These are phyloP conservation scores for Stegodyphus mimosarum DNA, from an alignment of 1,140 invertebrate species.

Conservation along the genomic window DNA sequence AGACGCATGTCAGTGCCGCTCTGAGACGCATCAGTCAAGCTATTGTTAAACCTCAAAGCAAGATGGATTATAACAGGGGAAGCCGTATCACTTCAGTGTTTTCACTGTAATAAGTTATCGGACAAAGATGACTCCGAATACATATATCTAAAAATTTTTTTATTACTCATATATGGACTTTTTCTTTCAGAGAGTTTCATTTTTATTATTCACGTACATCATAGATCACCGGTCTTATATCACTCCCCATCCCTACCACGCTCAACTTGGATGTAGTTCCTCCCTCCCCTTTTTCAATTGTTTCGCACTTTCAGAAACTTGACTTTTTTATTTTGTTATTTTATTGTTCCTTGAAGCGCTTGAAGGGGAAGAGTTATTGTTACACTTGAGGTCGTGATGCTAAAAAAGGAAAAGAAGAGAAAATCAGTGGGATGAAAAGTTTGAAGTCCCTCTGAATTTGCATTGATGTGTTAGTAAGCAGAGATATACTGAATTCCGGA, in stretches of 20 bases:
- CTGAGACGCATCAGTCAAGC: slow-evolving; percentile 42
- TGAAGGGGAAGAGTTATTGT: not conserved
- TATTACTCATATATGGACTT: slow-evolving; percentile 17
- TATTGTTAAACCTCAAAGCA: slow-evolving; percentile 57
- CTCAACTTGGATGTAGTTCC: not conserved
- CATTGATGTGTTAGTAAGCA: too few relatives aligned
- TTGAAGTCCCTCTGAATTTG: not conserved
- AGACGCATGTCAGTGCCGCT: slow-evolving; percentile 34
- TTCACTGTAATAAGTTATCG: slow-evolving; percentile 59
- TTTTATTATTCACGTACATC: slow-evolving; percentile 55
- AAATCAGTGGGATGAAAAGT: not conserved
- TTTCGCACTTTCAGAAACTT: slow-evolving; percentile 19
- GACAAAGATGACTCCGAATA: slow-evolving; percentile 55
- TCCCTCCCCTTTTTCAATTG: slow-evolving; percentile 16
- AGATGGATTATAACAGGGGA: slow-evolving; percentile 41
- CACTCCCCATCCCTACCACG: not conserved
- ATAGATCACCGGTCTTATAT: slow-evolving; percentile 31
- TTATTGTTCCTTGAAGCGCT: not conserved
- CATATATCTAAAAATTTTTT: slow-evolving; percentile 34
- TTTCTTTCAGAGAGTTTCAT: slow-evolving; percentile 30
- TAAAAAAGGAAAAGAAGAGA: not conserved
- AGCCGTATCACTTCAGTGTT: slow-evolving; percentile 48
- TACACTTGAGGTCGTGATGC: not conserved
- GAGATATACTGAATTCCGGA: too few relatives aligned
- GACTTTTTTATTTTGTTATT: not conserved